These are phyloP conservation scores for Marronus borbonicus DNA, from an alignment of 2,888 invertebrate genomes.

Conservation along the genomic window DNA sequence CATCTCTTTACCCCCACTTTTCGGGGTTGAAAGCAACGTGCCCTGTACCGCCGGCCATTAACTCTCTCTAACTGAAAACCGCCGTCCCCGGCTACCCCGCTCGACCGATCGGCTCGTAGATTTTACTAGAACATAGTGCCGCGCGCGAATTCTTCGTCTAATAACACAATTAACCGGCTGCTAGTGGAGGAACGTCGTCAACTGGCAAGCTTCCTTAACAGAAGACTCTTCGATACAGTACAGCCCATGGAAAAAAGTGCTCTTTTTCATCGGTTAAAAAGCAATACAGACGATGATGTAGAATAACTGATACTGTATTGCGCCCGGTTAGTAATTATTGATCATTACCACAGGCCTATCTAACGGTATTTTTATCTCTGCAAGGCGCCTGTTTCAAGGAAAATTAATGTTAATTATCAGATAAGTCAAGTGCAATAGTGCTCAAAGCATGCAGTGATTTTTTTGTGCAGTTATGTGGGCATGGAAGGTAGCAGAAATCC, in stretches of 20 bases:
- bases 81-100: conserved; percentile 39
- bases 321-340: conserved; percentile 26
- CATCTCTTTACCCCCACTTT: conserved; percentile 56
- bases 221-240: background rate
- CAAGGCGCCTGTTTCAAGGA: background rate
- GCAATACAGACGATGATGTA: background rate
- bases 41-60: conserved; percentile 58
- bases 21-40: conserved; percentile 56
- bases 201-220: conserved; percentile 7
- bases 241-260: conserved; percentile 1
- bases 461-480: background rate
- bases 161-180: conserved; percentile 41
- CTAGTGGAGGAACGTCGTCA: conserved; percentile 5
- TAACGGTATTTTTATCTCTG: conserved; percentile 12
- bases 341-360: background rate
- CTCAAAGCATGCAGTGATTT: background rate
- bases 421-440: conserved; percentile 10
- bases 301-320: background rate
- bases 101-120: conserved; percentile 29
- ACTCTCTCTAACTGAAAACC: conserved; percentile 53
- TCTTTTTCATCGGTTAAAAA: conserved; percentile 4
- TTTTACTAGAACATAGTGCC: conserved; percentile 39
- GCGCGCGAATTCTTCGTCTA: conserved; percentile 44
- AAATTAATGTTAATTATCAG: background rate
- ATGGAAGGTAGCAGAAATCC: too few relatives aligned